Evolutionary conservation across 1,140 invertebrate genomes (phyloP).

Genomic region (Thaumetopoea pityocampa): DNA sequence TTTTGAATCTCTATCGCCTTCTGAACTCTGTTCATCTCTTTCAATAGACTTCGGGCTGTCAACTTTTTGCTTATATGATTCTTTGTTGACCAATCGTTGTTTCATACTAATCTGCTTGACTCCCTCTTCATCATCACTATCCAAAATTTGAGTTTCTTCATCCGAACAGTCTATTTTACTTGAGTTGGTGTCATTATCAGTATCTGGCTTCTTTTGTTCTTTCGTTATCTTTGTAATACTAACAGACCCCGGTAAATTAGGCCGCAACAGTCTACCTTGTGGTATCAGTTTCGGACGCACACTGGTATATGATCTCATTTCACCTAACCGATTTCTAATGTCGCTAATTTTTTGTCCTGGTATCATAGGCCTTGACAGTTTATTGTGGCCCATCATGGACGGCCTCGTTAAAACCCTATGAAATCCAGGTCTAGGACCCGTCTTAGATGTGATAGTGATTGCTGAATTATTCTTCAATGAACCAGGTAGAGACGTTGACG

Average conservation of each 20-base stretch:
- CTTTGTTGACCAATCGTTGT: background rate
- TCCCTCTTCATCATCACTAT: slow-evolving; percentile 57
- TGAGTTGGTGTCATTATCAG: slow-evolving; percentile 27
- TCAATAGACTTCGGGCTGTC: slow-evolving; percentile 28
- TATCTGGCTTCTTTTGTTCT: slow-evolving; percentile 39
- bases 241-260: slow-evolving; percentile 52
- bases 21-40: slow-evolving; percentile 27
- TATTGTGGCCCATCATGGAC: slow-evolving; percentile 46
- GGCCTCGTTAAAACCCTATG: slow-evolving; percentile 56
- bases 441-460: slow-evolving; percentile 81
- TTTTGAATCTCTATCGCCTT: slow-evolving; percentile 19
- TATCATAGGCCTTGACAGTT: slow-evolving; percentile 46
- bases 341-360: slow-evolving; percentile 64
- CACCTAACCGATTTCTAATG: slow-evolving; percentile 52
- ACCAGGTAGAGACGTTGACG: slow-evolving; percentile 75
- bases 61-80: slow-evolving; percentile 14
- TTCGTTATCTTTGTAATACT: slow-evolving; percentile 65
- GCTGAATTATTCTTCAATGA: slow-evolving; percentile 82
- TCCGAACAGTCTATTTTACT: slow-evolving; percentile 38
- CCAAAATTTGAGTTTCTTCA: slow-evolving; percentile 59
- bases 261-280: slow-evolving; percentile 40
- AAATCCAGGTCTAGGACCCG: slow-evolving; percentile 51
- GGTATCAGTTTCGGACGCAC: slow-evolving; percentile 41
- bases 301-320: slow-evolving; percentile 40
- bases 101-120: slow-evolving; percentile 13